Evolutionary conservation across 2,888 invertebrate genomes (phyloP).

Genomic region (Molorchus minor): DNA sequence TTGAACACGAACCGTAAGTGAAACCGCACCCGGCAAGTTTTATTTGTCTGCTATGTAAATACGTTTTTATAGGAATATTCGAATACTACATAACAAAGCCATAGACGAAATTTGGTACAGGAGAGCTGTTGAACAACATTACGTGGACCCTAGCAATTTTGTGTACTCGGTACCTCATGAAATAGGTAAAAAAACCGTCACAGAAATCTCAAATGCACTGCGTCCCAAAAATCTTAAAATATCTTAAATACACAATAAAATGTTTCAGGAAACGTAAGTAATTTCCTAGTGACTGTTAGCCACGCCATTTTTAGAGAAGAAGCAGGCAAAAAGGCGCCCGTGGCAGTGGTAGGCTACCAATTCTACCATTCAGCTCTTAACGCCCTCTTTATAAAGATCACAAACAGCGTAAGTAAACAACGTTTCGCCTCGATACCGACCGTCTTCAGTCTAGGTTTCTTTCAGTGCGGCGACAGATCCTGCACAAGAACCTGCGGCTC

Average conservation of each 20-base stretch:
- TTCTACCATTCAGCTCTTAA: slow-evolving; percentile 83
- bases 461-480: slow-evolving; percentile 48
- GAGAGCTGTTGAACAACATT: slow-evolving; percentile 87
- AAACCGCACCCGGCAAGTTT: slow-evolving; percentile 4
- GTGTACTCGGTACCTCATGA: slow-evolving; percentile 83
- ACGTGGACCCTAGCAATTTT: slow-evolving; percentile 79
- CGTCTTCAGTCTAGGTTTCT: not conserved
- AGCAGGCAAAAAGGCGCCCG: slow-evolving; percentile 67
- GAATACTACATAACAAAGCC: slow-evolving; percentile 77
- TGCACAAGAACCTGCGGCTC: slow-evolving; percentile 71
- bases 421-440: not conserved
- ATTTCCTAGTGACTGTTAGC: slow-evolving; percentile 83
- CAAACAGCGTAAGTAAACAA: slow-evolving; percentile 71
- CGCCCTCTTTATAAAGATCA: slow-evolving; percentile 83
- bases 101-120: slow-evolving; percentile 92
- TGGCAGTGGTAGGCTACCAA: slow-evolving; percentile 81
- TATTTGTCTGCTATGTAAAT: slow-evolving; percentile 18
- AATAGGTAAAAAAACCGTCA: slow-evolving; percentile 58
- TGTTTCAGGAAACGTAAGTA: slow-evolving; percentile 58
- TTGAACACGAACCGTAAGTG: slow-evolving; percentile 51
- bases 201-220: not conserved
- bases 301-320: slow-evolving; percentile 79
- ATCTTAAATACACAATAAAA: slow-evolving; percentile 11
- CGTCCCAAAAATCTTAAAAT: no score
- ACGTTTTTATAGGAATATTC: slow-evolving; percentile 75